Conservation (phyloP, 2,888 invertebrate genomes). For the Lymantria monacha region DNA sequence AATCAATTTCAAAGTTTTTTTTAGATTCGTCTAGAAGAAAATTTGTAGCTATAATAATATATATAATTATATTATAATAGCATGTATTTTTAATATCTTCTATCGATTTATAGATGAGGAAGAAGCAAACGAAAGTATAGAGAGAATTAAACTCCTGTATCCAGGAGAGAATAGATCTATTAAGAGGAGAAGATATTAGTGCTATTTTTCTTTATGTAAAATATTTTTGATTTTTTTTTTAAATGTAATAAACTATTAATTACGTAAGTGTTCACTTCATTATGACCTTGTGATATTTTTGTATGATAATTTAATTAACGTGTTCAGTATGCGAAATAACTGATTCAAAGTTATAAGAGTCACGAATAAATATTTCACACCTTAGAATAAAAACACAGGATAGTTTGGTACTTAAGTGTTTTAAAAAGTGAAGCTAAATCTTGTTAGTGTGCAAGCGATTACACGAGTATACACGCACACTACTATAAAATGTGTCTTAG, state of each 20-base stretch:
- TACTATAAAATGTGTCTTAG: too few relatives aligned
- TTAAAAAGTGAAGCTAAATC: too few relatives aligned
- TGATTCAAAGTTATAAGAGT: too few relatives aligned
- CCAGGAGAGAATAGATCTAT: slow-evolving; percentile 45
- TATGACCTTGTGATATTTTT: neutral
- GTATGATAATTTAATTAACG: neutral
- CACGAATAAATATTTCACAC: too few relatives aligned
- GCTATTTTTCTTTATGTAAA: neutral
- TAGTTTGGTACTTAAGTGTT: too few relatives aligned
- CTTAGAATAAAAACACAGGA: too few relatives aligned
- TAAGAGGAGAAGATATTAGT: slow-evolving; percentile 22
- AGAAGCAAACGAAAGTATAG: slow-evolving; percentile 43
- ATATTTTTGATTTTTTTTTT: neutral
- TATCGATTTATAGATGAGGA: slow-evolving; percentile 35
- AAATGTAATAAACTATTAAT: neutral
- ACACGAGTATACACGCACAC: too few relatives aligned
- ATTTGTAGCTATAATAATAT: too few relatives aligned
- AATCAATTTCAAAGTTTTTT: too few relatives aligned
- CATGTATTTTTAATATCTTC: neutral
- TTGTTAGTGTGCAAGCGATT: too few relatives aligned
- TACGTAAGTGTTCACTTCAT: neutral
- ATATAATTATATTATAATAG: too few relatives aligned
- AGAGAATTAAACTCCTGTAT: slow-evolving; percentile 49
- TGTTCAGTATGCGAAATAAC: neutral
- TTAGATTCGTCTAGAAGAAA: too few relatives aligned